Percentiles rank a stretch among this genome's conserved stretches.
Evolutionary conservation across 2,797 vertebrate genomes (phyloP).

Genomic region (Hozukius guyotensis): DNA sequence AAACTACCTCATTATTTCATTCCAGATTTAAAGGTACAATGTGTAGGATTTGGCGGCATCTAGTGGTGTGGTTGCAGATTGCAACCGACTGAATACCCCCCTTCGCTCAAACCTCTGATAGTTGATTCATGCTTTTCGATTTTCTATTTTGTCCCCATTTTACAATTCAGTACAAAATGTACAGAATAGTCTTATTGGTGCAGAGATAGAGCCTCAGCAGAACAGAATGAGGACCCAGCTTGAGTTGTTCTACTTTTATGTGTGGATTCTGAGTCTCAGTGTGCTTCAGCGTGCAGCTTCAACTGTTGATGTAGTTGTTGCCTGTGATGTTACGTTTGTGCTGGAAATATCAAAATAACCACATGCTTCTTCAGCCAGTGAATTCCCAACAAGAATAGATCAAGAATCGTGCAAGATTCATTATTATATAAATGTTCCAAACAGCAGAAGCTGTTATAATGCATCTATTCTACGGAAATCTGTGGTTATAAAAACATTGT

Average conservation of each 20-base stretch:
- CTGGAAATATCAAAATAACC: neutral
- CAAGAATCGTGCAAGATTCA: neutral
- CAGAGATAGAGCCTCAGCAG: neutral
- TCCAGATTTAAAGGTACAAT: neutral
- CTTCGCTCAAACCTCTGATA: too few relatives aligned
- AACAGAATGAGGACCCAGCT: neutral
- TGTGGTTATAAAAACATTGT: neutral
- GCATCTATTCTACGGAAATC: neutral
- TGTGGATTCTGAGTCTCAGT: neutral
- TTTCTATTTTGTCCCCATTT: conserved; percentile 17
- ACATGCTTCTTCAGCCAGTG: neutral
- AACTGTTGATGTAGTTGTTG: neutral
- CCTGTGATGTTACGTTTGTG: neutral
- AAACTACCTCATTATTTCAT: neutral
- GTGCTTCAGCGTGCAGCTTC: neutral
- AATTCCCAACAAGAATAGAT: neutral
- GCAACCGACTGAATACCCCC: too few relatives aligned
- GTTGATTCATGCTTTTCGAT: neutral
- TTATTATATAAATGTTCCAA: neutral
- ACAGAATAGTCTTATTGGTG: neutral
- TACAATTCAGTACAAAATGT: conserved; percentile 8
- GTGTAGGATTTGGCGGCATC: too few relatives aligned
- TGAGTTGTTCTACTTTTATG: conserved; percentile 4
- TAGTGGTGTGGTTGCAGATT: too few relatives aligned
- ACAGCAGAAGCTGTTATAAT: neutral